Base-by-base conservation (phyloP, 2,888 invertebrate genomes). In the Drosophila limbata region DNA sequence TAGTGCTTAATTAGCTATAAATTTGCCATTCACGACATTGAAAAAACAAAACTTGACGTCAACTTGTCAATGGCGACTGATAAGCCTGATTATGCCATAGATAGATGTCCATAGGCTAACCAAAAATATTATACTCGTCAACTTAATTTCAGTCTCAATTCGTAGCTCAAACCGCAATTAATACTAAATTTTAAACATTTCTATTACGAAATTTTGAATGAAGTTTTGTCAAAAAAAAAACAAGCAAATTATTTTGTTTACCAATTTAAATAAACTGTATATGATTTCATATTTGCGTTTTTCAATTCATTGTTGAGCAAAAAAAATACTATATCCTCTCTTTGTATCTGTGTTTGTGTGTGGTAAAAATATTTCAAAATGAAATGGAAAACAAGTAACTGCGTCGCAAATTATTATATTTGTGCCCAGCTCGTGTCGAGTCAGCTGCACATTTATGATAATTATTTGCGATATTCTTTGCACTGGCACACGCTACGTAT, bases 361-460 rank as follows among this genome's bases (percentile, higher is more conserved):
- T 47, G 51, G 39, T 11, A 44, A 51, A 71, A 67, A 69, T 72
- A 62, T 76, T 76, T 67, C 39, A 66, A 79, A 76, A 80, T 66
- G 55, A 70, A 84, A 85, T 82, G 84, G 68, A 86, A 83, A 82
- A 80, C 84, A 56, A 83, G 68, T 81, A 81, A 82, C 82, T 87
- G 84, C 83, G 88, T 61, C 83, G 83, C 62, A 60, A 17, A 68
- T 66, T 69, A 66, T 68, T 67, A 35, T 33, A 25, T 25, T 64
- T 73, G 52, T 69, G 69, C 42, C 50, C 55, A 53, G 72, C 65
- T 64, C 44, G 66, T 39, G 47, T 75, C 50, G 25, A 25, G 1
- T 25, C 52, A 37, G 37, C 51, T 37, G 15, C 35, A 35, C 42
- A 72, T 71, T 35, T 56, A 71, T 64, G 50, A 73, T 67, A 66